These are phyloP conservation scores for Drosophila watanabei DNA, from an alignment of 1,140 invertebrate species.

Conservation along the genomic window DNA sequence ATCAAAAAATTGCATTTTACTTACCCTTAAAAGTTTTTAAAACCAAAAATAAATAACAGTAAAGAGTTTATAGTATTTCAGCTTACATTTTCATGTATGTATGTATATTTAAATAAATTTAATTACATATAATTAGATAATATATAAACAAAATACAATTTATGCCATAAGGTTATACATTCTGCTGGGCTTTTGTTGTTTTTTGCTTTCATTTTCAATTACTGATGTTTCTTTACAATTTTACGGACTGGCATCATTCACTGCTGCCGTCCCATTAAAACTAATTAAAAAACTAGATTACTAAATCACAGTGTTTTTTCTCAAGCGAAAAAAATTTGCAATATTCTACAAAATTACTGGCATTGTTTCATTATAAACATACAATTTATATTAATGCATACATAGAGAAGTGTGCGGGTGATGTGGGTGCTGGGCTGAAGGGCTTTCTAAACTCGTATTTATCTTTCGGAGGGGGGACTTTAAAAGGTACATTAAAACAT, in stretches of 20 bases:
- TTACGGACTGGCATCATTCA: conserved; percentile 25
- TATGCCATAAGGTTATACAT: conserved; percentile 55
- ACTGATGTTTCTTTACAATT: conserved; percentile 30
- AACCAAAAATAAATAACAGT: background rate
- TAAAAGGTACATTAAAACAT: conserved; percentile 78
- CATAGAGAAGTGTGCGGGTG: conserved; percentile 18
- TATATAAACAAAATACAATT: conserved; percentile 74
- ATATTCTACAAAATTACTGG: conserved; percentile 76
- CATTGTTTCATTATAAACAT: conserved; percentile 37
- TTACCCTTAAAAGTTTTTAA: background rate
- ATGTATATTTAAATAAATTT: conserved; percentile 78
- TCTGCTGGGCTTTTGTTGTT: conserved; percentile 23
- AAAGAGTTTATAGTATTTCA: conserved; percentile 1
- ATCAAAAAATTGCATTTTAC: background rate
- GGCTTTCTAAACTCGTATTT: conserved; percentile 16
- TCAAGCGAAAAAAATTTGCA: conserved; percentile 82
- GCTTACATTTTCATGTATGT: conserved; percentile 61
- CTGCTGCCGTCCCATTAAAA: conserved; percentile 60
- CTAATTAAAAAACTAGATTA: conserved; percentile 85
- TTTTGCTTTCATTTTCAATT: conserved; percentile 22
- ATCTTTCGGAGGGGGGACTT: background rate
- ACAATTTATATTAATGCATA: conserved; percentile 36
- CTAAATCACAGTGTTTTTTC: conserved; percentile 85
- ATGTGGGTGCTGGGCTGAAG: conserved; percentile 25
- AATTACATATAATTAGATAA: conserved; percentile 76